Evolutionary conservation across 2,797 vertebrate genomes (phyloP).

Genomic region (Tinamus major): DNA sequence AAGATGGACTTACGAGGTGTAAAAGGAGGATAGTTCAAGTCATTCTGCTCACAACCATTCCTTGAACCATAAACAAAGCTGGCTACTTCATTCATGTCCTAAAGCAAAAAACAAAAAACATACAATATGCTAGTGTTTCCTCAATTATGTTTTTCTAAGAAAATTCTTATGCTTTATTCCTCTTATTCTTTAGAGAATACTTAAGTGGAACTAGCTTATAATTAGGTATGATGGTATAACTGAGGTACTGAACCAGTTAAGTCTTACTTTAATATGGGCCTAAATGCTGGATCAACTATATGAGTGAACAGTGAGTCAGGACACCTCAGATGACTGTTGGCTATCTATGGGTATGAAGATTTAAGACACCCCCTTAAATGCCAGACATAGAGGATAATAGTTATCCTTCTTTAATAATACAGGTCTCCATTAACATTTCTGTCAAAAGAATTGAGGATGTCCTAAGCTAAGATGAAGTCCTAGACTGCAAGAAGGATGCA

Average conservation of each 20-base stretch:
- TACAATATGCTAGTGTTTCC: background rate
- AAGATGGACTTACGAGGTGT: slow-evolving; percentile 85
- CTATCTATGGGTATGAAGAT: too few relatives aligned
- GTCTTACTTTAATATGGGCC: background rate
- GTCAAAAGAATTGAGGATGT: too few relatives aligned
- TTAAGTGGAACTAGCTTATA: background rate
- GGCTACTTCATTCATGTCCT: slow-evolving; percentile 96
- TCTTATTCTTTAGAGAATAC: background rate
- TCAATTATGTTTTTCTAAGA: background rate
- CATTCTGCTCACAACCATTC: slow-evolving; percentile 83
- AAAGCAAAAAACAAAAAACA: background rate
- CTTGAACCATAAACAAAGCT: slow-evolving; percentile 87
- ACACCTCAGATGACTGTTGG: background rate
- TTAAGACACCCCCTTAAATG: too few relatives aligned
- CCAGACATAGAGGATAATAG: too few relatives aligned
- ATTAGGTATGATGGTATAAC: background rate
- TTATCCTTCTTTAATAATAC: too few relatives aligned
- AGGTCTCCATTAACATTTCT: too few relatives aligned
- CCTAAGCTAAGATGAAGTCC: too few relatives aligned
- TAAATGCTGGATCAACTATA: background rate
- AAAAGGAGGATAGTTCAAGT: slow-evolving; percentile 90
- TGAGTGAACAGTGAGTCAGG: background rate
- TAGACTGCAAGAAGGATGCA: too few relatives aligned
- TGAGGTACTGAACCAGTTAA: background rate
- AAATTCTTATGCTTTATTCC: background rate